These are phyloP conservation scores for Chrysolina oricalcia DNA, from an alignment of 2,888 invertebrate genomes.

Conservation along the genomic window DNA sequence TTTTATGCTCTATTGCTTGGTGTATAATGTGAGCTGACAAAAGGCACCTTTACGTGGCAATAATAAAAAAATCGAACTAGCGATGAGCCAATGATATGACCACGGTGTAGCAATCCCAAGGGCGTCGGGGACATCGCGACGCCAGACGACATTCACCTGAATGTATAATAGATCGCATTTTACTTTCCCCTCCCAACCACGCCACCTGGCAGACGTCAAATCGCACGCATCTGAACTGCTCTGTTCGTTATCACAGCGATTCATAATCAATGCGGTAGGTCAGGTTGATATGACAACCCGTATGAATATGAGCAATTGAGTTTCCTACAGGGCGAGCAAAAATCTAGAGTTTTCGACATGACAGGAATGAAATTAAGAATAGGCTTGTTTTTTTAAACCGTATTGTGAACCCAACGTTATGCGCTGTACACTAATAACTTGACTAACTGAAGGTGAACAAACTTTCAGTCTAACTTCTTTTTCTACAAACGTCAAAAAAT, in stretches of 20 bases:
- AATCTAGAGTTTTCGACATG: too few species aligned
- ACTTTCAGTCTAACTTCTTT: too few species aligned
- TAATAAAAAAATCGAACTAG: not conserved
- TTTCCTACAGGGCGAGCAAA: not conserved
- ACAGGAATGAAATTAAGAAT: too few species aligned
- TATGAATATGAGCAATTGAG: not conserved
- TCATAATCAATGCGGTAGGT: slow-evolving; percentile 1
- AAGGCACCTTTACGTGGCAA: too few species aligned
- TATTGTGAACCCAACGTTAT: too few species aligned
- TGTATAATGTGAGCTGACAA: too few species aligned
- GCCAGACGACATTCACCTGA: slow-evolving; percentile 65
- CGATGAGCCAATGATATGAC: slow-evolving; percentile 50
- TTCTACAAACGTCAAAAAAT: too few species aligned
- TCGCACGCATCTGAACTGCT: not conserved
- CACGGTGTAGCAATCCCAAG: slow-evolving; percentile 64
- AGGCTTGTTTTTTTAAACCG: too few species aligned
- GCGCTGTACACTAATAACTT: too few species aligned
- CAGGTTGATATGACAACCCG: not conserved
- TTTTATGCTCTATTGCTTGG: too few species aligned
- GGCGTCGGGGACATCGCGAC: slow-evolving; percentile 63
- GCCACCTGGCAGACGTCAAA: slow-evolving; percentile 28
- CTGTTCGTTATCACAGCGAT: not conserved
- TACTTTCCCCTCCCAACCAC: not conserved
- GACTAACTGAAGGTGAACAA: too few species aligned
- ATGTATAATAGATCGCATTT: slow-evolving; percentile 43